Conservation (phyloP, 2,888 invertebrate species). For the Clivina fossor region DNA sequence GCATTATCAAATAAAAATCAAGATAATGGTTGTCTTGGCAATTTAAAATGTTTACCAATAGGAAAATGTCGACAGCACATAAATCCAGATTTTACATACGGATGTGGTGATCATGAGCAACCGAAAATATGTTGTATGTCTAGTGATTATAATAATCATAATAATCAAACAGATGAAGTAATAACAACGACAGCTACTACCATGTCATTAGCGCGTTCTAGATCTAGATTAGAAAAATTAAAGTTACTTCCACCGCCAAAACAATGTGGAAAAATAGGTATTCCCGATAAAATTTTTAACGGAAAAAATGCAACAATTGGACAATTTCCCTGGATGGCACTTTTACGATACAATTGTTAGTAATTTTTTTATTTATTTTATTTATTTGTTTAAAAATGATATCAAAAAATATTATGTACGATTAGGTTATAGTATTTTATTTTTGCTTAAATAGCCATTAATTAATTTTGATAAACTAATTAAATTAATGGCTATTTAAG, state of each 20-base stretch:
- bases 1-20: too few species aligned
- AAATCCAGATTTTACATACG: constrained; percentile 19
- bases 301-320: constrained; percentile 55
- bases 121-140: constrained; percentile 13
- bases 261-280: constrained; percentile 38
- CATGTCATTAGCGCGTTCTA: too few species aligned
- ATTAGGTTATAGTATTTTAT: too few species aligned
- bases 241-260: constrained; percentile 32
- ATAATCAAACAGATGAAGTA: too few species aligned
- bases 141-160: too few species aligned
- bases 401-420: too few species aligned
- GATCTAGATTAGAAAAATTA: constrained; percentile 18
- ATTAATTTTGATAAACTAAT: too few species aligned
- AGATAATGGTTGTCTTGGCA: constrained; percentile 11
- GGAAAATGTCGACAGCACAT: constrained; percentile 11
- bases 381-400: too few species aligned
- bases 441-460: too few species aligned
- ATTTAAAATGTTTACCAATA: constrained; percentile 21
- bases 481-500: too few species aligned
- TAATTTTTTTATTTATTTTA: too few species aligned
- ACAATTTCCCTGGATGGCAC: constrained; percentile 63
- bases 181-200: too few species aligned
- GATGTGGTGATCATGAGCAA: constrained; percentile 12
- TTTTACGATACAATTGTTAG: constrained; percentile 52
- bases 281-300: constrained; percentile 51